Conservation (phyloP, 1,140 invertebrate species). For the Hyphantria cunea region DNA sequence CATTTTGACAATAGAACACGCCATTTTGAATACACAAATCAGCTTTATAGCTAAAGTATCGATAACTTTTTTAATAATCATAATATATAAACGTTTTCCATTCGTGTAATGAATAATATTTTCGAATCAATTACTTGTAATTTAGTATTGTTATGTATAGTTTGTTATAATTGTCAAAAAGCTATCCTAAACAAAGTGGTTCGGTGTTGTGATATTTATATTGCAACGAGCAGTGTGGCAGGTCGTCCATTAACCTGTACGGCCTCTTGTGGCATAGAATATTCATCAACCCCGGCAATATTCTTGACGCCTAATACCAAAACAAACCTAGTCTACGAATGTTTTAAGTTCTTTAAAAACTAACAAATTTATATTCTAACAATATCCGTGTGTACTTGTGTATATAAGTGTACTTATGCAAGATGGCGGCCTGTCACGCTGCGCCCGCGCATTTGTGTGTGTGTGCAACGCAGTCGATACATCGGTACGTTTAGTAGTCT, state of each 20-base stretch:
- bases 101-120: not conserved
- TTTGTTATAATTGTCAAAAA: not conserved
- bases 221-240: slow-evolving; percentile 22
- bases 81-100: not conserved
- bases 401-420: not conserved
- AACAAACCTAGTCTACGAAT: slow-evolving; percentile 24
- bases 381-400: no score
- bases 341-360: not conserved
- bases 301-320: slow-evolving; percentile 7
- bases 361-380: slow-evolving; percentile 1
- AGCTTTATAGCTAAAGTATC: not conserved
- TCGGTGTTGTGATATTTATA: not conserved
- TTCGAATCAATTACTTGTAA: not conserved
- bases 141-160: not conserved
- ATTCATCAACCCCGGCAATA: no score
- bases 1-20: not conserved
- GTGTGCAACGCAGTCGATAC: slow-evolving; percentile 27
- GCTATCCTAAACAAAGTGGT: slow-evolving; percentile 9
- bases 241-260: no score
- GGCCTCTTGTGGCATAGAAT: no score
- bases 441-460: slow-evolving; percentile 30
- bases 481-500: slow-evolving; percentile 37
- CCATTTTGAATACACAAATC: not conserved
- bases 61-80: no score
- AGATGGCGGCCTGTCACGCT: slow-evolving; percentile 40